Percentiles rank a stretch among this genome's conserved stretches.
phyloP scores from a whole-genome alignment of 1,140 invertebrate genomes.

The Goniozus legneri region DNA sequence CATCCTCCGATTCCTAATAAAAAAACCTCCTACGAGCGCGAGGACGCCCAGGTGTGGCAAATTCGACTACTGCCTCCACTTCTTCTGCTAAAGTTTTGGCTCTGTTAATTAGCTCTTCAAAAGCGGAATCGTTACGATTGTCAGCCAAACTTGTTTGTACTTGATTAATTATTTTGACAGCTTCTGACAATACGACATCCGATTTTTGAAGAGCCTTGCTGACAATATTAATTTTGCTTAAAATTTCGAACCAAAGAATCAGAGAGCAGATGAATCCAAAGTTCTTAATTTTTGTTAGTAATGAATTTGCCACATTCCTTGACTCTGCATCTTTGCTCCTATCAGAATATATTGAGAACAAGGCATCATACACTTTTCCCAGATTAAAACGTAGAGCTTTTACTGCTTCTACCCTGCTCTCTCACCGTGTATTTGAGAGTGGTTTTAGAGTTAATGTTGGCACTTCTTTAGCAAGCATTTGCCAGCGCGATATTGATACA shows the following conservation, averaged over 20 bases:
- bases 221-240: conserved; percentile 13
- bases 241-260: conserved; percentile 14
- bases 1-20: conserved; percentile 10
- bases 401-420: conserved; percentile 17
- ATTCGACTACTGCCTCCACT: background rate
- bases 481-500: conserved; percentile 26
- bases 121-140: background rate
- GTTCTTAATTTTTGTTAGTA: conserved; percentile 10
- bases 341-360: conserved; percentile 2
- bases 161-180: background rate
- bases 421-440: conserved; percentile 17
- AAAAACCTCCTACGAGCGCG: conserved; percentile 1
- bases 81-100: background rate
- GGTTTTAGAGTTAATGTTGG: conserved; percentile 17
- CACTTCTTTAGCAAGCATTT: conserved; percentile 15
- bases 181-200: background rate
- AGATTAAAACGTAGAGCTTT: conserved; percentile 13
- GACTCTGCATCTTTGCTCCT: conserved; percentile 7
- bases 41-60: background rate
- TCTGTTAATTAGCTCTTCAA: background rate
- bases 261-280: conserved; percentile 19
- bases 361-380: conserved; percentile 15
- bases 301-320: conserved; percentile 10
- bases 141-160: background rate
- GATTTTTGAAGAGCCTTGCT: conserved; percentile 7